Evolutionary conservation across 2,888 invertebrate species (phyloP).

Genomic region (Resseliella maxima): DNA sequence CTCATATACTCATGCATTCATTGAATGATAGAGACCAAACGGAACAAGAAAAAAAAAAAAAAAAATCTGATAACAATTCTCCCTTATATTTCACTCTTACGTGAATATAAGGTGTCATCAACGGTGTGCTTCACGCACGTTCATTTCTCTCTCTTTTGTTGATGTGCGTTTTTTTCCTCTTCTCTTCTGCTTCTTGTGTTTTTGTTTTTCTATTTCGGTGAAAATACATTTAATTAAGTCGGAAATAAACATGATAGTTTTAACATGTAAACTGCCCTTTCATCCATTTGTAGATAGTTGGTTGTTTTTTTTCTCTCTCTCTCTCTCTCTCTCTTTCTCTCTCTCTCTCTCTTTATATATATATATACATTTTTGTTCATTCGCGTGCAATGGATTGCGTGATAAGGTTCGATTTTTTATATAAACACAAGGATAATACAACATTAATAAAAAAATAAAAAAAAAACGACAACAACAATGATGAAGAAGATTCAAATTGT

Average conservation of each 20-base stretch:
- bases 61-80: background rate
- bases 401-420: slow-evolving; percentile 47
- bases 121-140: background rate
- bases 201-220: background rate
- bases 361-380: background rate
- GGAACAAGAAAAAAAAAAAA: background rate
- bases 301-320: background rate
- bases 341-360: background rate
- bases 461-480: background rate
- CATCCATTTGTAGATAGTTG: slow-evolving; percentile 25
- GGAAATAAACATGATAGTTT: slow-evolving; percentile 34
- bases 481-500: slow-evolving; percentile 40
- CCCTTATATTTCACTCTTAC: background rate
- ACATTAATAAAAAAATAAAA: background rate
- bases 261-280: slow-evolving; percentile 47
- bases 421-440: slow-evolving; percentile 8
- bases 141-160: background rate
- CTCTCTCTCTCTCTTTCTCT: background rate
- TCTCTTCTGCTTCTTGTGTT: background rate
- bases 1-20: background rate
- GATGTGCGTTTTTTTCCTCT: too few species aligned
- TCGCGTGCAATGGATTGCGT: slow-evolving; percentile 18
- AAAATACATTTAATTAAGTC: slow-evolving; percentile 45
- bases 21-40: background rate
- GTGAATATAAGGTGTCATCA: slow-evolving; percentile 38